Conservation (phyloP, 2,797 vertebrate species). For the Glossophaga mutica region DNA sequence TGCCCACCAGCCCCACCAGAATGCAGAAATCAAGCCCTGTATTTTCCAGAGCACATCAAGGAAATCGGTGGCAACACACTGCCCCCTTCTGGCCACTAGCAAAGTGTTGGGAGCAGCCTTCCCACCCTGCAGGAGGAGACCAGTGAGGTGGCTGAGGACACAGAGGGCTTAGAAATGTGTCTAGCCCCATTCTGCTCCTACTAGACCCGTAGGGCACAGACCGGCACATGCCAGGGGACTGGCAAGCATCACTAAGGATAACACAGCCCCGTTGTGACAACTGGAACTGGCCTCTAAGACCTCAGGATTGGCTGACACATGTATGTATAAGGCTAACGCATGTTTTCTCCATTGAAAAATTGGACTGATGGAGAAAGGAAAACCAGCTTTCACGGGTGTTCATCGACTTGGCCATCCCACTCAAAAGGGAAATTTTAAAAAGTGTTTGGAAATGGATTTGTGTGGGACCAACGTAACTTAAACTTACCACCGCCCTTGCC, state of each 20-base stretch:
- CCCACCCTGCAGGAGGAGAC: accelerated
- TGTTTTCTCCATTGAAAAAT: not conserved
- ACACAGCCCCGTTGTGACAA: not conserved
- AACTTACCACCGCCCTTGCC: not conserved
- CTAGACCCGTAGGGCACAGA: too few relatives aligned
- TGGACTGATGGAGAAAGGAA: not conserved
- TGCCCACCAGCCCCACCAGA: not conserved
- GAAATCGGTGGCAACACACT: not conserved
- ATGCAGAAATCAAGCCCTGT: not conserved
- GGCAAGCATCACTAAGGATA: not conserved
- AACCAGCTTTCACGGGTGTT: not conserved
- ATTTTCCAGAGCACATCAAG: not conserved
- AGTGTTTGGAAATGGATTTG: not conserved
- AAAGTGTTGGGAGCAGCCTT: not conserved
- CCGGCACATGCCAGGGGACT: too few relatives aligned
- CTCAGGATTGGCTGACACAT: not conserved
- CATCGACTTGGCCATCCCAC: not conserved
- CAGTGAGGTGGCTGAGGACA: accelerated
- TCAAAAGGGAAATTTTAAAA: not conserved
- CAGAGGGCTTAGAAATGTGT: not conserved
- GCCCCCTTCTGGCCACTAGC: not conserved
- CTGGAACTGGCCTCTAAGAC: not conserved
- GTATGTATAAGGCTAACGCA: not conserved
- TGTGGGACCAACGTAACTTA: not conserved
- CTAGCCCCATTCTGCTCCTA: not conserved